These are phyloP conservation scores for Thalpophila matura DNA, from an alignment of 2,888 invertebrate species.

Conservation along the genomic window DNA sequence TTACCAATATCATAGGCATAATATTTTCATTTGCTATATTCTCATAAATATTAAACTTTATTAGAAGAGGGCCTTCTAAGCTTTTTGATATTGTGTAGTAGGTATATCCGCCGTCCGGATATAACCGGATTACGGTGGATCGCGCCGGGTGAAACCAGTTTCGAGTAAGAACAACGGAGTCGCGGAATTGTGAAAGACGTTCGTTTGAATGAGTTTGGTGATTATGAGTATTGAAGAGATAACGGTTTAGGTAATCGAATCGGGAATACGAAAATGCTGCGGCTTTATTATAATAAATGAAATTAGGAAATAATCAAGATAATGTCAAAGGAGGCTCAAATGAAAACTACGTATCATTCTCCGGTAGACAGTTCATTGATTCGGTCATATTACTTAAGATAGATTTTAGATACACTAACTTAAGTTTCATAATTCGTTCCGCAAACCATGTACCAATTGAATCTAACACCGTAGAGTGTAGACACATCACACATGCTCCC, in stretches of 20 bases:
- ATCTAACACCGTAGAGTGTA: too few species aligned
- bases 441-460: too few species aligned
- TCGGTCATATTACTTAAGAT: too few species aligned
- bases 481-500: background rate
- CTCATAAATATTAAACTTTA: conserved; percentile 9
- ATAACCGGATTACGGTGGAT: conserved; percentile 68
- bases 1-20: too few species aligned
- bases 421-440: too few species aligned
- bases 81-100: conserved; percentile 18
- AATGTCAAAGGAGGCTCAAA: background rate
- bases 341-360: background rate
- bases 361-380: too few species aligned
- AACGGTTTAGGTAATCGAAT: conserved; percentile 41
- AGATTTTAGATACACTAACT: too few species aligned
- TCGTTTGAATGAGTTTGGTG: conserved; percentile 44
- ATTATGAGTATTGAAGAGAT: conserved; percentile 48
- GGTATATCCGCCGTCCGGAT: conserved; percentile 71
- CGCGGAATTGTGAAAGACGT: conserved; percentile 51
- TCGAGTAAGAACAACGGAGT: conserved; percentile 50
- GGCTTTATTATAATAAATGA: conserved; percentile 2
- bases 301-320: background rate
- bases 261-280: conserved; percentile 3
- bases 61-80: conserved; percentile 16
- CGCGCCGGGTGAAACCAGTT: conserved; percentile 57
- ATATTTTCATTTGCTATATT: too few species aligned